A percentile compares a stretch with the other conserved stretches of the same genome.
phyloP scores from a whole-genome alignment of 2,888 invertebrate genomes.

The Pharmacophagus antenor region DNA sequence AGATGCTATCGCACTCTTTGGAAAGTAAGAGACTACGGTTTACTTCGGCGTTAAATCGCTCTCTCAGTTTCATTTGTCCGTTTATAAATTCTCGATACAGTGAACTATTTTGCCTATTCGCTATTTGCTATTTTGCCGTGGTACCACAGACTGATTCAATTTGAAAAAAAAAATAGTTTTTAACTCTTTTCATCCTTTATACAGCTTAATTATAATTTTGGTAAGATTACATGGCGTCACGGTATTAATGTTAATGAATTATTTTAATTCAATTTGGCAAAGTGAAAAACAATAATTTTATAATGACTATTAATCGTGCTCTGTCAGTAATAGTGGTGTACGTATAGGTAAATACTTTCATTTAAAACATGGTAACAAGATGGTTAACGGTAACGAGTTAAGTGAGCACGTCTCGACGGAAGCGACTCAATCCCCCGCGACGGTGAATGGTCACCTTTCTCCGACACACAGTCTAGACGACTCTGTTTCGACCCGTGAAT shows the following conservation, averaged over 20 bases:
- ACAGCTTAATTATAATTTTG: background rate
- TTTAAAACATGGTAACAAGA: conserved; percentile 21
- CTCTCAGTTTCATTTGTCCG: conserved; percentile 40
- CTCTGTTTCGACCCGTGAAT: conserved; percentile 72
- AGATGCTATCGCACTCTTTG: conserved; percentile 75
- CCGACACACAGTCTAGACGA: conserved; percentile 78
- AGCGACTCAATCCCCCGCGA: conserved; percentile 54
- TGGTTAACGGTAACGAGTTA: conserved; percentile 56
- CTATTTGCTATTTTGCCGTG: background rate
- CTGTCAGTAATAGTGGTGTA: background rate
- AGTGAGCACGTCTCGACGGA: conserved; percentile 51
- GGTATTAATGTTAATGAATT: too few species aligned
- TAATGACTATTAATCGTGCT: too few species aligned
- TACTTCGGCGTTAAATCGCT: conserved; percentile 46
- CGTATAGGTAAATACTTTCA: conserved; percentile 3
- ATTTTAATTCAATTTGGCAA: too few species aligned
- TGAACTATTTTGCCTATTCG: background rate
- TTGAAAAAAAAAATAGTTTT: background rate
- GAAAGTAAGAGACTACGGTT: conserved; percentile 69
- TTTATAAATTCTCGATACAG: conserved; percentile 23
- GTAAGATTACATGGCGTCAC: background rate
- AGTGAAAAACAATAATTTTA: too few species aligned
- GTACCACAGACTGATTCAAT: background rate
- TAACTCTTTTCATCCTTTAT: too few species aligned
- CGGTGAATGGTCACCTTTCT: conserved; percentile 80